Conservation (phyloP, 2,888 invertebrate species). For the Diploptera punctata region DNA sequence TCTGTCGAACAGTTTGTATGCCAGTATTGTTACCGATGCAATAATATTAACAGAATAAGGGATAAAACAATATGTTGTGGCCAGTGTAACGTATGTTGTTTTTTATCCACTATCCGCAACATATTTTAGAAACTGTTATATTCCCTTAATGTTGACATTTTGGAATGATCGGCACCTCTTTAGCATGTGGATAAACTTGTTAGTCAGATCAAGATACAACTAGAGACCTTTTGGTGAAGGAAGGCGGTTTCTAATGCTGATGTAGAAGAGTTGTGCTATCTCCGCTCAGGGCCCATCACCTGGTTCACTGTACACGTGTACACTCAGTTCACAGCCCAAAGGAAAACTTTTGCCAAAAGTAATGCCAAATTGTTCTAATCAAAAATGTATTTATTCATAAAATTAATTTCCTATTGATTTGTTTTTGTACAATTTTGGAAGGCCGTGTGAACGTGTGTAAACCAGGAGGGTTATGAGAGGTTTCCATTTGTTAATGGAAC, state of each 20-base stretch:
- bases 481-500: conserved; percentile 41
- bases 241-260: background rate
- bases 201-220: too few relatives aligned
- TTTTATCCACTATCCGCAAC: too few relatives aligned
- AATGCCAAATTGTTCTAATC: background rate
- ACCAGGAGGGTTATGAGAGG: conserved; percentile 43
- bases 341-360: conserved; percentile 24
- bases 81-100: too few relatives aligned
- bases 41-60: too few relatives aligned
- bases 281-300: conserved; percentile 52
- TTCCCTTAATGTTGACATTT: too few relatives aligned
- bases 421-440: background rate
- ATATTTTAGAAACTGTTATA: too few relatives aligned
- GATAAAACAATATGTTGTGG: too few relatives aligned
- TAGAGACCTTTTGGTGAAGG: background rate
- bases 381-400: background rate
- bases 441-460: conserved; percentile 42
- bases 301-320: conserved; percentile 45
- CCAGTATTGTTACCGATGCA: too few relatives aligned
- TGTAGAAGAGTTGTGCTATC: conserved; percentile 35
- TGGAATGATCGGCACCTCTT: too few relatives aligned
- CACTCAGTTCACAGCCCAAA: conserved; percentile 42
- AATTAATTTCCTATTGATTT: background rate
- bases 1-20: too few relatives aligned
- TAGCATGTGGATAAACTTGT: too few relatives aligned